phyloP scores from a whole-genome alignment of 2,797 vertebrate genomes.

The Chanos chanos region DNA sequence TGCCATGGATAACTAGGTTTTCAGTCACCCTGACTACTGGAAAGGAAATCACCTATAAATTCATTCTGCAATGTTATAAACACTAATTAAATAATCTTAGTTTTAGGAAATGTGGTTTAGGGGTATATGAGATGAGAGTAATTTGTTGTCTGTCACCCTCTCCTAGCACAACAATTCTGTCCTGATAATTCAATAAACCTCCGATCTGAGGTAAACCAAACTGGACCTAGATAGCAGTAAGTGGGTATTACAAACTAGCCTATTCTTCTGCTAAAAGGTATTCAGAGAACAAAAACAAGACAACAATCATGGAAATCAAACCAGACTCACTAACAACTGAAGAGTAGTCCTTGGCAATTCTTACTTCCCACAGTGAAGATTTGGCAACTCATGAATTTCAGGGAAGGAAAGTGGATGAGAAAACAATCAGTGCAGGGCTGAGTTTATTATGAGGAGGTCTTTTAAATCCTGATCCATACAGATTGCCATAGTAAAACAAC shows the following conservation, averaged over 20 bases:
- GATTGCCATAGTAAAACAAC: neutral
- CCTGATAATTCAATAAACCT: too few species aligned
- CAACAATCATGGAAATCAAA: neutral
- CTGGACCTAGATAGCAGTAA: neutral
- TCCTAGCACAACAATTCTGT: too few species aligned
- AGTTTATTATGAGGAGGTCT: neutral
- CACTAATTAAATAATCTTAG: too few species aligned
- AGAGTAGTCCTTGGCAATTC: constrained; percentile 1
- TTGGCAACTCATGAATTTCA: neutral
- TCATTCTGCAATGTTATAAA: too few species aligned
- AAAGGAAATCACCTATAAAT: too few species aligned
- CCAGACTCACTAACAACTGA: neutral
- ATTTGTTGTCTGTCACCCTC: too few species aligned
- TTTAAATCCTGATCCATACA: too few species aligned
- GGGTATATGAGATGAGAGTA: too few species aligned
- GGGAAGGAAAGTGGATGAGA: neutral
- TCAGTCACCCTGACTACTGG: too few species aligned
- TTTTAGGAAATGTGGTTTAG: too few species aligned
- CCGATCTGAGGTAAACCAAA: too few species aligned
- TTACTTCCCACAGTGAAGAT: constrained; percentile 3
- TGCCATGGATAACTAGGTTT: too few species aligned
- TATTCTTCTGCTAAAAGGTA: neutral
- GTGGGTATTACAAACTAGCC: neutral
- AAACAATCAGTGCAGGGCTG: constrained; percentile 10
- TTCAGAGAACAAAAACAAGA: neutral